These are phyloP conservation scores for Microplitis demolitor DNA, from an alignment of 1,140 invertebrate species.

Conservation along the genomic window DNA sequence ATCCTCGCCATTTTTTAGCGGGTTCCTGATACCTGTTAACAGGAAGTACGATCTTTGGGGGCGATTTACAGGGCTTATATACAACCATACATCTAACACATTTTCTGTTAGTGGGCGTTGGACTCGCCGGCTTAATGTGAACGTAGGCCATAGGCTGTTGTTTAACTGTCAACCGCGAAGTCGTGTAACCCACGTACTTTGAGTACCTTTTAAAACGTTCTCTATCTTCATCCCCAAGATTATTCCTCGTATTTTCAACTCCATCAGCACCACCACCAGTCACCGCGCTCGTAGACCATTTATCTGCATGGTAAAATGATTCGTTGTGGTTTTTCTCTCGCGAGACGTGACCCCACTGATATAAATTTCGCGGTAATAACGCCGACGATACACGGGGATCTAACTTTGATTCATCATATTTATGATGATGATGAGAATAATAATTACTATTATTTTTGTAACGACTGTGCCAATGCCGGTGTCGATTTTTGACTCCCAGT, in stretches of 20 bases:
- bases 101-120: conserved; percentile 43
- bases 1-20: conserved; percentile 44
- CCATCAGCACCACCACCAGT: too few relatives aligned
- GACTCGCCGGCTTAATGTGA: conserved; percentile 48
- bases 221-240: conserved; percentile 2
- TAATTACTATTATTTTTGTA: background rate
- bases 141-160: conserved; percentile 52
- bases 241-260: background rate
- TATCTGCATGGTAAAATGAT: background rate
- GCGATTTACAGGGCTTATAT: conserved; percentile 50
- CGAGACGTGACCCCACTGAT: background rate
- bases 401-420: background rate
- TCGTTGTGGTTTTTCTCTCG: background rate
- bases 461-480: conserved; percentile 11
- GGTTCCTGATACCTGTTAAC: conserved; percentile 45
- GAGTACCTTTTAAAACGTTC: conserved; percentile 25
- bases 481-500: conserved; percentile 16
- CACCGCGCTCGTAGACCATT: background rate
- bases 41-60: conserved; percentile 42
- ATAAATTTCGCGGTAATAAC: background rate
- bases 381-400: background rate
- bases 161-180: conserved; percentile 25
- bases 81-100: conserved; percentile 53
- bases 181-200: conserved; percentile 22
- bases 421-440: background rate